Base-by-base conservation (phyloP, 2,797 vertebrate genomes). In the Lutjanus argentimaculatus region DNA sequence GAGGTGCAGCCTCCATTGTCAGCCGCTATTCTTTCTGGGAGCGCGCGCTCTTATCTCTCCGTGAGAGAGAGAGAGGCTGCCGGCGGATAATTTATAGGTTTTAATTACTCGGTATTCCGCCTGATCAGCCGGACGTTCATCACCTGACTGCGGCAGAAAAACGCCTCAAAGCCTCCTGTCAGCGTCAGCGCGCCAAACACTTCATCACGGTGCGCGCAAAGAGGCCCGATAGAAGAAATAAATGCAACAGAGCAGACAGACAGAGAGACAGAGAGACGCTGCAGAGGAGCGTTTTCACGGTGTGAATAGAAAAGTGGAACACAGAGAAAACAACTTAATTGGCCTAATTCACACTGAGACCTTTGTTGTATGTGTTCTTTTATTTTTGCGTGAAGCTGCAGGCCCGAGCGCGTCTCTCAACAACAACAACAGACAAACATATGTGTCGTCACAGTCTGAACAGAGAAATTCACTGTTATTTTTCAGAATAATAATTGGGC, bases 21-120 rank as follows among this genome's bases (percentile, higher is more conserved):
- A 93, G 88, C 80, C 89, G 68, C 91, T 93, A 93, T 95, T 95
- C 96, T 97, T 96, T 79, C 17, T 52, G 94, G 95, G 92, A 87
- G 93, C 85, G 91, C 93, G 92, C 93, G 89, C 93, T 92, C 95
- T 97, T 97, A 97, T 97, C 96, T 96, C 95, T 93, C 94, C 81
- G 91, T 87, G 94, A 95, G 95, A 95, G 95, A 68, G 77, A 42
- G 95, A 93, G 40, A 42, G 36, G 72, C 92, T 92, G 92, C 95
- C 93, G 91, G 91, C 87, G 96, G 96, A 97, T 97, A 96, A 97
- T 97, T 97, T 96, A 97, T 97, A 96, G 96, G 95, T 96, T 97
- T 97, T 97, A 97, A 97, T 98, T 97, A 97, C 93, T 95, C 93
- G 93, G 95, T 94, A 96, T 97, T 97, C 96, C 96, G 94, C 95